Conservation (phyloP, 2,888 invertebrate species). For the Sphinx pinastri region DNA sequence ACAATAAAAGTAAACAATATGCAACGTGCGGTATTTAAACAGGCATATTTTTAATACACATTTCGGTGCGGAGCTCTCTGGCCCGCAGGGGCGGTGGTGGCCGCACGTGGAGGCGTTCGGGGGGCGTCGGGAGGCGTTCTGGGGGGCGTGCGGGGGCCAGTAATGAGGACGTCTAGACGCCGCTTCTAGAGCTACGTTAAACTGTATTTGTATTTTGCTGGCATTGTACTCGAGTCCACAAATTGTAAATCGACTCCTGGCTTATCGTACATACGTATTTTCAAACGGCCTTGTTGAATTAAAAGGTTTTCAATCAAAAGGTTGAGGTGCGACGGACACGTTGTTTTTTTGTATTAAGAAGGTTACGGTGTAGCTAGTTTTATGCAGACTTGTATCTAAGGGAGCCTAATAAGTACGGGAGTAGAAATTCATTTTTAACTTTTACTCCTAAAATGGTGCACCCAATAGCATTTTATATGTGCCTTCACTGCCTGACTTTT, state of each 20-base stretch:
- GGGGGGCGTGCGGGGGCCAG: constrained; percentile 45
- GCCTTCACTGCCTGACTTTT: too few species aligned
- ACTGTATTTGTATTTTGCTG: constrained; percentile 65
- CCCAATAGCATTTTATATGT: too few species aligned
- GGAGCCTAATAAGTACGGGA: too few species aligned
- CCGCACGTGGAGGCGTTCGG: constrained; percentile 40
- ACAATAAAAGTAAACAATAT: constrained; percentile 20
- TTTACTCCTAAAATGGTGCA: too few species aligned
- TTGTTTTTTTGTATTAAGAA: constrained; percentile 1
- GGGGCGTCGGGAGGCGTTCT: constrained; percentile 42
- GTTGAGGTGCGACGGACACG: neutral
- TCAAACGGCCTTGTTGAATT: constrained; percentile 9
- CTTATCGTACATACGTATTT: constrained; percentile 22
- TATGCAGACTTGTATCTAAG: too few species aligned
- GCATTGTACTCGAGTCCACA: constrained; percentile 43
- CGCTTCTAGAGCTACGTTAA: constrained; percentile 51
- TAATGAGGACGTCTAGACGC: constrained; percentile 78
- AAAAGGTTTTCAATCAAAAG: constrained; percentile 14
- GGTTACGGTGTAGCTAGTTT: neutral
- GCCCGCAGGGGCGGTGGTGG: constrained; percentile 23
- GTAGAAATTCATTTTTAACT: too few species aligned
- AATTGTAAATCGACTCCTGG: constrained; percentile 10
- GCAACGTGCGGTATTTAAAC: constrained; percentile 47
- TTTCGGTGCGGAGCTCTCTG: constrained; percentile 40
- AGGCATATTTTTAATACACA: constrained; percentile 69